Percentiles rank a stretch among this genome's conserved stretches.
phyloP scores from a whole-genome alignment of 2,113 vertebrate species.

The Xyrauchen texanus region DNA sequence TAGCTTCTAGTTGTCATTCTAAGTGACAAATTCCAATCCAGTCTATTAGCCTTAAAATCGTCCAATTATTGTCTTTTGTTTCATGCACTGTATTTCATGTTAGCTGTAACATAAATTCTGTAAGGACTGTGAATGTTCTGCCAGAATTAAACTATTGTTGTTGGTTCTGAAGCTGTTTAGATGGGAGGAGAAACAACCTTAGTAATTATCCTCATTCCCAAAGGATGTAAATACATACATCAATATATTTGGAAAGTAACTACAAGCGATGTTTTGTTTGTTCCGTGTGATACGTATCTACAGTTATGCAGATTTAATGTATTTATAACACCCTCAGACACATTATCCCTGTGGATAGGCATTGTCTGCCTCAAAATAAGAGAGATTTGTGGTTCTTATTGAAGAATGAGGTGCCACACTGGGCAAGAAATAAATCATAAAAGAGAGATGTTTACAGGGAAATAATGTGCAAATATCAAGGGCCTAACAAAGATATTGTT shows the following conservation, averaged over 20 bases:
- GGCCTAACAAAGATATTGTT: too few relatives aligned
- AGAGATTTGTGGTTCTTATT: background rate
- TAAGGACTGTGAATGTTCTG: background rate
- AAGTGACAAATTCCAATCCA: constrained; percentile 8
- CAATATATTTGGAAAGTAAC: background rate
- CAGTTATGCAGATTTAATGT: background rate
- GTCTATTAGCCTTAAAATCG: constrained; percentile 26
- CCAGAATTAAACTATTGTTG: constrained; percentile 17
- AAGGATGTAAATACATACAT: background rate
- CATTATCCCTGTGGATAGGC: background rate
- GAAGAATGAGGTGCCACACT: background rate
- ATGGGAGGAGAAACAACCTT: constrained; percentile 6
- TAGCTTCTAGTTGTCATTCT: background rate
- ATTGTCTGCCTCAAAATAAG: background rate
- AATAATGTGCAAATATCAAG: too few relatives aligned
- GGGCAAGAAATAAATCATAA: too few relatives aligned
- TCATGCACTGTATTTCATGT: constrained; percentile 1
- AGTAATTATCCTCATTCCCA: constrained; percentile 9
- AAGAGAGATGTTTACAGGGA: too few relatives aligned
- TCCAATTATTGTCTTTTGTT: background rate
- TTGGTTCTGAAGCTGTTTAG: constrained; percentile 20
- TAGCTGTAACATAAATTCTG: constrained; percentile 1
- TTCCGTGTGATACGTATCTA: background rate
- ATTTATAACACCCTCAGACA: background rate
- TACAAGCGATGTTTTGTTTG: background rate